These are phyloP conservation scores for Steatocranus sp. DNA, from an alignment of 2,797 vertebrate species.

Conservation along the genomic window DNA sequence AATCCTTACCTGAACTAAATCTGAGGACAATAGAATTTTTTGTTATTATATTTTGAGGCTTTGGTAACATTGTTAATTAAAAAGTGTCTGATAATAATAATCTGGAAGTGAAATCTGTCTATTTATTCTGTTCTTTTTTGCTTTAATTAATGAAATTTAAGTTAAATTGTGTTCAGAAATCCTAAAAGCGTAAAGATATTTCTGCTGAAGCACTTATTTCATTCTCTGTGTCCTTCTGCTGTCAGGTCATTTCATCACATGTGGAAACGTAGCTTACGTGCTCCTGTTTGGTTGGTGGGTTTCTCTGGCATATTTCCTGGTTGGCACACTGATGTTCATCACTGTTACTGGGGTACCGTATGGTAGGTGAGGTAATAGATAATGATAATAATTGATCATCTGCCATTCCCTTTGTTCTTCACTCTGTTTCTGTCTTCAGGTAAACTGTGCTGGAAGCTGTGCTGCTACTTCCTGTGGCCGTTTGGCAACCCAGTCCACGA, in stretches of 20 bases:
- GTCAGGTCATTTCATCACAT: slow-evolving; percentile 75
- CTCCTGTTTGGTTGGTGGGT: slow-evolving; percentile 89
- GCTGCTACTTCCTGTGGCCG: slow-evolving; percentile 83
- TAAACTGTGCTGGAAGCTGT: slow-evolving; percentile 76
- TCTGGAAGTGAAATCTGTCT: background rate
- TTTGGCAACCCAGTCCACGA: slow-evolving; percentile 82
- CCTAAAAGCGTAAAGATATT: background rate
- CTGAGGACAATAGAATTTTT: background rate
- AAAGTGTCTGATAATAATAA: background rate
- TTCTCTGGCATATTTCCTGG: slow-evolving; percentile 72
- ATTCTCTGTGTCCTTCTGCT: slow-evolving; percentile 5
- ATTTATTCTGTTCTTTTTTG: background rate
- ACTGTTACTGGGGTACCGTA: slow-evolving; percentile 77
- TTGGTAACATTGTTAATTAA: background rate
- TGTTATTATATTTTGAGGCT: background rate
- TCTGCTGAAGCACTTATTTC: background rate
- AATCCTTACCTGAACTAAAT: background rate
- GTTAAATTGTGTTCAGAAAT: background rate
- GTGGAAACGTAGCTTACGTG: slow-evolving; percentile 82
- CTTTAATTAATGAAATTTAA: background rate
- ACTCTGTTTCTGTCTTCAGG: slow-evolving; percentile 51
- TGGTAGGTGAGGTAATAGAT: slow-evolving; percentile 65
- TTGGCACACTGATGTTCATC: slow-evolving; percentile 79
- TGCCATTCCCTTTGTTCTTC: background rate
- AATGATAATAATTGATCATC: background rate